Conservation (phyloP, 2,113 vertebrate genomes). For the Chaenocephalus aceratus region DNA sequence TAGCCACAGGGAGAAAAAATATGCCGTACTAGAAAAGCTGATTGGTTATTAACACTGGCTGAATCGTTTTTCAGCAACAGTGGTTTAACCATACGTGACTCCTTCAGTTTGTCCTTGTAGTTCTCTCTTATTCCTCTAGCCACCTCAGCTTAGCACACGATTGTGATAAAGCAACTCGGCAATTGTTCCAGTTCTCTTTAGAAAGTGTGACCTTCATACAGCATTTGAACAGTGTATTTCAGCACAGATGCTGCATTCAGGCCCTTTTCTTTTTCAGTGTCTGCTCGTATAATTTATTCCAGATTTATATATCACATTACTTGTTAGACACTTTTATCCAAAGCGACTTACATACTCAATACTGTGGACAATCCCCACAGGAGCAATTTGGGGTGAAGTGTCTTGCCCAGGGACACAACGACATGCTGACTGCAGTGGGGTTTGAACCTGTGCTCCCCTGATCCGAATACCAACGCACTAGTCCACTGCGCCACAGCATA, state of each 20-base stretch:
- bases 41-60: slow-evolving; percentile 42
- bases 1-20: slow-evolving; percentile 27
- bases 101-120: slow-evolving; percentile 45
- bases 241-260: neutral
- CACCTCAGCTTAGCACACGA: slow-evolving; percentile 5
- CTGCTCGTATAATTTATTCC: slow-evolving; percentile 3
- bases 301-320: neutral
- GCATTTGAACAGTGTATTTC: neutral
- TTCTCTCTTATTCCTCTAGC: slow-evolving; percentile 30
- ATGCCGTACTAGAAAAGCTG: slow-evolving; percentile 11
- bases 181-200: slow-evolving; percentile 17
- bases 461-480: no score
- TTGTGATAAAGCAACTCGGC: slow-evolving; percentile 15
- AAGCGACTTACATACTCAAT: no score
- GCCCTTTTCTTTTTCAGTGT: neutral
- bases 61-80: slow-evolving; percentile 41
- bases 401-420: no score
- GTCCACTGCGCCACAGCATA: no score
- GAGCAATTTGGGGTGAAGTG: no score
- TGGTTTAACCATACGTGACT: slow-evolving; percentile 24
- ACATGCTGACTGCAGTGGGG: no score
- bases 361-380: no score
- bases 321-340: no score
- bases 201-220: slow-evolving; percentile 30
- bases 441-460: no score